Evolutionary conservation across 2,797 vertebrate species (phyloP), one percentile per base, ranked within the genome.

Genomic region (Mallotus villosus): DNA sequence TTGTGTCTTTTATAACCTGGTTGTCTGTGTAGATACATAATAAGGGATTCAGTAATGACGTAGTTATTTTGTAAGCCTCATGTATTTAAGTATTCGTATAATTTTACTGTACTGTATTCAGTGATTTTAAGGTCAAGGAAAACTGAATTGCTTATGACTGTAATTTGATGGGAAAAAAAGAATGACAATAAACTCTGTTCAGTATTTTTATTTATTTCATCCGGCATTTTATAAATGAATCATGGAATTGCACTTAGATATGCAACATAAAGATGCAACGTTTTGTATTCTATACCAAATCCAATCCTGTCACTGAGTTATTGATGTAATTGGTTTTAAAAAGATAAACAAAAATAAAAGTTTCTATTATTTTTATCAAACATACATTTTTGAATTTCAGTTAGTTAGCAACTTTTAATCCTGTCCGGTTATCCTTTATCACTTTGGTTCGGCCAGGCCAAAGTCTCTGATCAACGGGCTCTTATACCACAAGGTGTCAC

Each of bases 51-150:
- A 67, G 81, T 69, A 81, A 73, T 75, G 76, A 82, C 81, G 34
- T 70, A 80, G 69, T 17, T 70, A 67, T 85, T 76, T 81, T 83
- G 66, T 80, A 78, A 82, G 74, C 74, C 63, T 82, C 65, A 71
- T 85, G 84, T 89, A 91, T 92, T 93, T 89, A 91, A 91, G 83
- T 87, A 84, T 83, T 84, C 81, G 68, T 84, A 71, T 85, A 77
- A 71, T 85, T 82, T 76, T 82, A 83, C 79, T 84, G 76, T 81
- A 81, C 77, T 80, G 73, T 63, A 74, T 83, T 68, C 65, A 84
- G 80, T 77, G 83, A 87, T 84, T 86, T 77, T 86, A 76, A 67
- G 5, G 37, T 12, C 53, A 11, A 67, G 24, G 27, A 32, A 22
- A 22, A 86, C 78, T 51, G 73, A 79, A 72, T 49, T 9, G 81